Conservation (phyloP, 2,797 vertebrate genomes). For the Premnoplex brunnescens region DNA sequence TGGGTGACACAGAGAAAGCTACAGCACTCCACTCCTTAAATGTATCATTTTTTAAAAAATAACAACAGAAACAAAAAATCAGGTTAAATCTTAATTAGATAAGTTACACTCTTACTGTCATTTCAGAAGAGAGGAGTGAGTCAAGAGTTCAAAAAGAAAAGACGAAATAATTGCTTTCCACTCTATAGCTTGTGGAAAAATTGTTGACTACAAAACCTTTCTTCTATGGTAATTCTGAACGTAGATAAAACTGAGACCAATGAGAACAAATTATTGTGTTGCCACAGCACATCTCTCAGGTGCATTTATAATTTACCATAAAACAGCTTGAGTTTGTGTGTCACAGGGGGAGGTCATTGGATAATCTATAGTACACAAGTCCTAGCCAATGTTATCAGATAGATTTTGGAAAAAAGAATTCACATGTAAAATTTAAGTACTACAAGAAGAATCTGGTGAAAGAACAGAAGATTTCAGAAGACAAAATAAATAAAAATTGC, state of each 20-base stretch:
- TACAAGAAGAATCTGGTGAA: neutral
- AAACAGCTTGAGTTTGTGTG: neutral
- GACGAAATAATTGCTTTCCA: neutral
- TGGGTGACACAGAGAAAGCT: neutral
- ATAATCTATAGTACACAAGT: neutral
- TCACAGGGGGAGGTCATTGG: fast-evolving
- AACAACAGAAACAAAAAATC: neutral
- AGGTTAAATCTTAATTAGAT: neutral
- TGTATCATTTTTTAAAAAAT: neutral
- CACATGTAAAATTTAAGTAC: neutral
- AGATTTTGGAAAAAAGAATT: neutral
- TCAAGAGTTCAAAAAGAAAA: neutral
- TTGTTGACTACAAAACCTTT: neutral
- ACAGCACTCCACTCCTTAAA: neutral
- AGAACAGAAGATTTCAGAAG: neutral
- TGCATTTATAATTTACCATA: neutral
- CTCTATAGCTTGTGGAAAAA: neutral
- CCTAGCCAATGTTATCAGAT: neutral
- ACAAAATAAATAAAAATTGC: neutral
- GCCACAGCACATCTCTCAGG: neutral
- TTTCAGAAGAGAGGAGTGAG: neutral
- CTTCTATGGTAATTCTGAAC: neutral
- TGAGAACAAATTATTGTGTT: neutral
- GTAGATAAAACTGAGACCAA: neutral
- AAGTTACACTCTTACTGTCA: neutral